Percentiles rank a stretch among this genome's conserved stretches.
These are phyloP conservation scores for Geococcyx californianus DNA, from an alignment of 2,113 vertebrate genomes.

Conservation along the genomic window DNA sequence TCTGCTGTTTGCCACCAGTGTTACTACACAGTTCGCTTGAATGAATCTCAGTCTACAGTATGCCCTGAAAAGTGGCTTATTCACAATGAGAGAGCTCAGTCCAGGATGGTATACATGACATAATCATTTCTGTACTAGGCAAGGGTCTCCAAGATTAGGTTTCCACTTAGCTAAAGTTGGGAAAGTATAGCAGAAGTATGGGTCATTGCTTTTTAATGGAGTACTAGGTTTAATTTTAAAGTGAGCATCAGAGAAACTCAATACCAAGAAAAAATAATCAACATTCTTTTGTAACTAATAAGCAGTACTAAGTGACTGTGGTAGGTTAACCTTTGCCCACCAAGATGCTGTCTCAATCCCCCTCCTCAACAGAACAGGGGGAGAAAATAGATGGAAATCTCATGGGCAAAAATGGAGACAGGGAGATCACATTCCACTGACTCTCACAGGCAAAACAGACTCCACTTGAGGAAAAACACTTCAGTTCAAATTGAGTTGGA, in stretches of 20 bases:
- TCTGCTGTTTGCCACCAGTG: neutral
- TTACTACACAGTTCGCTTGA: neutral
- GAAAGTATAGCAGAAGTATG: neutral
- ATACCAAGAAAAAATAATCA: neutral
- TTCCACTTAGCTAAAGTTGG: neutral
- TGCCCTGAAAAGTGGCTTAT: neutral
- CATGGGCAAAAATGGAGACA: neutral
- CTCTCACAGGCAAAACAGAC: neutral
- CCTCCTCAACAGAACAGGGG: neutral
- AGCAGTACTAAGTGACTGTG: neutral
- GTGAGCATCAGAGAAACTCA: neutral
- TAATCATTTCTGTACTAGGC: neutral
- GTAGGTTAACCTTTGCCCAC: neutral
- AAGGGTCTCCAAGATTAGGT: neutral
- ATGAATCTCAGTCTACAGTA: neutral
- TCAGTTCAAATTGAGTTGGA: neutral
- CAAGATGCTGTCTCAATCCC: neutral
- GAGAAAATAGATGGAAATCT: neutral
- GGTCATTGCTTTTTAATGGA: neutral
- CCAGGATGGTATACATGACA: neutral
- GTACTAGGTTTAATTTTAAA: neutral
- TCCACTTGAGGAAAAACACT: neutral
- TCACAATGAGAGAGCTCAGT: neutral
- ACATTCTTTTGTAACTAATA: neutral
- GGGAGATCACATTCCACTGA: neutral